phyloP scores from a whole-genome alignment of 2,797 vertebrate genomes.

The Lophotriccus pileatus region DNA sequence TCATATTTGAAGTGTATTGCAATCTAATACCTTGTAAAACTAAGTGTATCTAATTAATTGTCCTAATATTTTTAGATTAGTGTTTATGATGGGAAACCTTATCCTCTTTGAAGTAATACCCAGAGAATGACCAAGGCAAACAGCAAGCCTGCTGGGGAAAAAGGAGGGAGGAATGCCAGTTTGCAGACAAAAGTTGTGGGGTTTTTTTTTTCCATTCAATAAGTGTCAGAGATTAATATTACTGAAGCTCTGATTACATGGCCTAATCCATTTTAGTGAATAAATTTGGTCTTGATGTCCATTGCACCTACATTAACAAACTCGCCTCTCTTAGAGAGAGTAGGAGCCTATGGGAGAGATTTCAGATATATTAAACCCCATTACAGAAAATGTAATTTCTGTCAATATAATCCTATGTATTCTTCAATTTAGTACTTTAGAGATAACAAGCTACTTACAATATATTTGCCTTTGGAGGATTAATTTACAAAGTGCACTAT shows the following conservation, averaged over 20 bases:
- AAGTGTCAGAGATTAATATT: constrained; percentile 84
- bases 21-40: constrained; percentile 83
- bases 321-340: constrained; percentile 68
- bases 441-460: constrained; percentile 89
- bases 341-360: constrained; percentile 75
- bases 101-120: constrained; percentile 83
- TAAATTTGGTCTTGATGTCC: constrained; percentile 80
- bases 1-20: constrained; percentile 78
- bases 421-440: constrained; percentile 90
- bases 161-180: constrained; percentile 68
- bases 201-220: constrained; percentile 62
- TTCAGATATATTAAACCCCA: constrained; percentile 88
- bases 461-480: constrained; percentile 91
- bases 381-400: constrained; percentile 92
- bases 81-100: constrained; percentile 77
- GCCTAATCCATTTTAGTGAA: constrained; percentile 83
- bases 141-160: constrained; percentile 57
- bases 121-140: constrained; percentile 76
- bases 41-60: constrained; percentile 89
- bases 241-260: constrained; percentile 80
- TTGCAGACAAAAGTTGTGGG: constrained; percentile 67
- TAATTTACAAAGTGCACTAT: constrained; percentile 88
- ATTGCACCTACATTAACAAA: constrained; percentile 78
- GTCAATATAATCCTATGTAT: constrained; percentile 91
- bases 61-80: constrained; percentile 78